Percentiles rank a stretch among this genome's conserved stretches.
Conservation (phyloP, 2,888 invertebrate genomes). For the Agonopterix heracliana region DNA sequence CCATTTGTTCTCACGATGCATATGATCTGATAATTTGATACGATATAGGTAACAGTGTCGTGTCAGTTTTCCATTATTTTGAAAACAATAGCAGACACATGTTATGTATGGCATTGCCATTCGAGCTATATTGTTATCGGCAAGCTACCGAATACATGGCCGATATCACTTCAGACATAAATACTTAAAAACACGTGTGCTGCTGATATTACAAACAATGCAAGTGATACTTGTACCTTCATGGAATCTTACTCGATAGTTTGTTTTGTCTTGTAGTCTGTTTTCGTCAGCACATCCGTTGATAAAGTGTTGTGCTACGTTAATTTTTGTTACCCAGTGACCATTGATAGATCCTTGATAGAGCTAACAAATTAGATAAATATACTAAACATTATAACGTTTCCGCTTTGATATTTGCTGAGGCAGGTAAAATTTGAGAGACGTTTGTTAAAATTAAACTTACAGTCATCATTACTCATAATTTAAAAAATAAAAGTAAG, state of each 20-base stretch:
- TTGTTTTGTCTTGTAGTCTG: neutral
- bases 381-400: no score
- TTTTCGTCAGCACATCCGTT: neutral
- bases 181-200: constrained; percentile 7
- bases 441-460: no score
- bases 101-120: constrained; percentile 6
- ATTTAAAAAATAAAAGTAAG: no score
- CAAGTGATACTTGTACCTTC: neutral
- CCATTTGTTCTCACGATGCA: no score
- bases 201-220: neutral
- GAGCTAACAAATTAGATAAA: no score
- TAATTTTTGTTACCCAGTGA: no score
- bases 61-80: constrained; percentile 19
- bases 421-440: no score
- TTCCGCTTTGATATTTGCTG: no score
- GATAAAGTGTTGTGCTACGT: no score
- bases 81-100: constrained; percentile 26
- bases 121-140: constrained; percentile 25
- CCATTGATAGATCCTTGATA: no score
- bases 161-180: constrained; percentile 23
- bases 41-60: neutral
- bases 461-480: no score
- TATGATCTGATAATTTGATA: no score
- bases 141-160: constrained; percentile 25
- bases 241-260: constrained; percentile 1